phyloP scores from a whole-genome alignment of 1,140 invertebrate genomes.

The Pristionchus pacificus region DNA sequence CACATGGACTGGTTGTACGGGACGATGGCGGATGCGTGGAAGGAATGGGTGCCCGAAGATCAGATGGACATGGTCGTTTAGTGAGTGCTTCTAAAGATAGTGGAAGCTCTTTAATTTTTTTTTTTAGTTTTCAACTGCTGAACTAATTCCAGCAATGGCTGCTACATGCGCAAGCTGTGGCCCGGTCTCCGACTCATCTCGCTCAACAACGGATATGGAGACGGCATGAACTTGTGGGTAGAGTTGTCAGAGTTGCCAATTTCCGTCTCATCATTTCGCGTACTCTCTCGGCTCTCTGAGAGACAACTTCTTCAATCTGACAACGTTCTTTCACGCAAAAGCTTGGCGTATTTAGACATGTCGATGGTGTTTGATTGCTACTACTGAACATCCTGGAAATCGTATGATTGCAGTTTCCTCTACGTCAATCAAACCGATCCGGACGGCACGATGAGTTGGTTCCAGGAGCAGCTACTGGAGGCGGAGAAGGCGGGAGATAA shows the following conservation, averaged over 20 bases:
- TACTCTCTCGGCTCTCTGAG: neutral
- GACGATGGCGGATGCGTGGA: conserved; percentile 39
- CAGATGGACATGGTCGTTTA: conserved; percentile 27
- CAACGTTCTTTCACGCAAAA: neutral
- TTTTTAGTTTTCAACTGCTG: neutral
- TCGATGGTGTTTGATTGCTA: neutral
- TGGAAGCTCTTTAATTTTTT: neutral
- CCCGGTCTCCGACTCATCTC: conserved; percentile 60
- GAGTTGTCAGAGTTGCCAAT: neutral
- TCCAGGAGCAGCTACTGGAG: conserved; percentile 83
- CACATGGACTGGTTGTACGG: conserved; percentile 46
- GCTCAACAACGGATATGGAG: conserved; percentile 61
- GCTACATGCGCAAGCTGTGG: conserved; percentile 56
- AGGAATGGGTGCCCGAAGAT: conserved; percentile 41
- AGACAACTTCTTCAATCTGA: too few species aligned
- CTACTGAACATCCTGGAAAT: neutral
- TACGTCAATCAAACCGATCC: conserved; percentile 91
- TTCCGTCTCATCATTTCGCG: neutral
- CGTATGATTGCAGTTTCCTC: conserved; percentile 79
- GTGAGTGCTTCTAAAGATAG: neutral
- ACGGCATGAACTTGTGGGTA: conserved; percentile 59
- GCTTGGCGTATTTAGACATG: neutral
- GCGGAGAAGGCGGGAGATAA: conserved; percentile 89
- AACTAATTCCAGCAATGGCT: conserved; percentile 60
- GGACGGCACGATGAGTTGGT: conserved; percentile 85